These are phyloP conservation scores for Hucho hucho DNA, from an alignment of 2,113 vertebrate species.

Conservation along the genomic window DNA sequence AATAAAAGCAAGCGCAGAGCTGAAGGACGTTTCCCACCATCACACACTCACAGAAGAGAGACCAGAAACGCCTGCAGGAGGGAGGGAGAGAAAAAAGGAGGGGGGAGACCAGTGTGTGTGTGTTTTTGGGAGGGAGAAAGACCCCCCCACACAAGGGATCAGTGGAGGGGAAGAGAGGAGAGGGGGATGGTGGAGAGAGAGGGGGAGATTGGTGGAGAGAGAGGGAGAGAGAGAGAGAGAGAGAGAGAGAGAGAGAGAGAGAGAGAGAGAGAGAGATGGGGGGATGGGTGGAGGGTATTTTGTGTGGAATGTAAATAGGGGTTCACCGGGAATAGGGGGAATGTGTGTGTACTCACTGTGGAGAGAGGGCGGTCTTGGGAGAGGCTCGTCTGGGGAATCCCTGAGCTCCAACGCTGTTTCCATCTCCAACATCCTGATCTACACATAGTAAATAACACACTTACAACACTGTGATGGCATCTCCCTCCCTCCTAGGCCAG, in stretches of 20 bases:
- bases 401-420: constrained; percentile 72
- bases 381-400: constrained; percentile 89
- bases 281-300: constrained; percentile 10
- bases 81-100: constrained; percentile 53
- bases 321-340: constrained; percentile 53
- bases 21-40: constrained; percentile 65
- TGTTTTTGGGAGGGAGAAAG: constrained; percentile 37
- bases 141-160: constrained; percentile 53
- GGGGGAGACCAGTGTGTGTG: constrained; percentile 19
- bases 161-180: constrained; percentile 48
- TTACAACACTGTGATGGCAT: background rate
- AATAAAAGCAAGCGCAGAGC: constrained; percentile 40
- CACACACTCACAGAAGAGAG: constrained; percentile 39
- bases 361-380: constrained; percentile 85
- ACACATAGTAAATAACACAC: constrained; percentile 34
- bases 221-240: accelerated
- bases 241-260: too few relatives aligned
- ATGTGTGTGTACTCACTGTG: constrained; percentile 79
- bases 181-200: constrained; percentile 34
- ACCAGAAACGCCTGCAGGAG: constrained; percentile 60
- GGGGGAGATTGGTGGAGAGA: too few relatives aligned
- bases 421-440: constrained; percentile 96
- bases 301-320: constrained; percentile 75
- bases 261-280: too few relatives aligned
- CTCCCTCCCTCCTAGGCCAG: constrained; percentile 62